These are phyloP conservation scores for Nasonia giraulti DNA, from an alignment of 1,140 invertebrate species.

Conservation along the genomic window DNA sequence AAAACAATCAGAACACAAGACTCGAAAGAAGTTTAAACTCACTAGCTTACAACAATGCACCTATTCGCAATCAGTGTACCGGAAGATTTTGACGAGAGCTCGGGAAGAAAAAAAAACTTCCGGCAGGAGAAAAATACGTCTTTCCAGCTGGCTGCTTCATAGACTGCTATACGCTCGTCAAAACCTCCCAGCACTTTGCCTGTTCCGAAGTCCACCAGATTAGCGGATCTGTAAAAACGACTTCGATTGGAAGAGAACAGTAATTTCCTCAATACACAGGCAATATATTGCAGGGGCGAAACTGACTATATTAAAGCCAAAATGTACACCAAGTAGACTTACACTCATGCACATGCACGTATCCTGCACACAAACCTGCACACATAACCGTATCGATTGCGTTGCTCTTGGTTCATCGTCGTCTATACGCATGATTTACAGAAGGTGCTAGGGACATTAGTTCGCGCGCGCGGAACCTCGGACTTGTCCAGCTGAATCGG, in stretches of 20 bases:
- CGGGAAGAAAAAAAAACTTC: too few relatives aligned
- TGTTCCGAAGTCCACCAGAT: too few relatives aligned
- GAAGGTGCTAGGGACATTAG: background rate
- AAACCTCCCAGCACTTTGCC: too few relatives aligned
- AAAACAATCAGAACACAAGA: background rate
- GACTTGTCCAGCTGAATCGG: slow-evolving; percentile 26
- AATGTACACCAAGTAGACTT: too few relatives aligned
- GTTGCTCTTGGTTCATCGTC: background rate
- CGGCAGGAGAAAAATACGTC: too few relatives aligned
- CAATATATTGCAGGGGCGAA: background rate
- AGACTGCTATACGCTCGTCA: too few relatives aligned
- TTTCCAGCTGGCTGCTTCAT: too few relatives aligned
- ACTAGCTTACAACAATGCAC: background rate
- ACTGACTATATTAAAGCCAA: background rate
- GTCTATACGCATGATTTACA: background rate
- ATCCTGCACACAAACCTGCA: background rate
- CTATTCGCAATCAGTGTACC: background rate
- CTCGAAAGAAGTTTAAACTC: background rate
- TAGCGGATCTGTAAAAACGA: too few relatives aligned
- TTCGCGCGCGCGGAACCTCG: background rate
- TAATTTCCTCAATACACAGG: background rate
- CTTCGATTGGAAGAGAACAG: too few relatives aligned
- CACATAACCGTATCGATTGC: background rate
- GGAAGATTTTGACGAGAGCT: background rate
- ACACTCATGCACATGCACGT: too few relatives aligned